Conservation (phyloP, 2,888 invertebrate genomes). For the Leptothorax acervorum region DNA sequence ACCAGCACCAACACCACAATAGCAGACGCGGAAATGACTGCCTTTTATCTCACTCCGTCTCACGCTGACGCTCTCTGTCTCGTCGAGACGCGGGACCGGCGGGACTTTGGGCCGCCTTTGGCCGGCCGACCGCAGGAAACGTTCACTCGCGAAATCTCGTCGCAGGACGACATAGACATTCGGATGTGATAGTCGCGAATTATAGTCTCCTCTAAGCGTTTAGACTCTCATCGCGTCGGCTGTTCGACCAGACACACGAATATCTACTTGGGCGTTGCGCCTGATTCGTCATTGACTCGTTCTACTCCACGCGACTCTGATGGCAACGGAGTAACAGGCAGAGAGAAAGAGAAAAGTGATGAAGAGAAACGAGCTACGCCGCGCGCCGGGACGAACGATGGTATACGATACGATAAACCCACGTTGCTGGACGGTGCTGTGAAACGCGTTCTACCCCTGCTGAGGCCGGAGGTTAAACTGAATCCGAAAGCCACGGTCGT, state of each 20-base stretch:
- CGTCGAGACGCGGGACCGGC: constrained; percentile 26
- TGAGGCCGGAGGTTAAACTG: constrained; percentile 82
- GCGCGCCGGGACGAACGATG: constrained; percentile 2
- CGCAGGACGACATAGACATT: constrained; percentile 5
- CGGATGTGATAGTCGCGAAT: constrained; percentile 4
- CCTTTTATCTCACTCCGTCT: constrained; percentile 45
- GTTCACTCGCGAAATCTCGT: constrained; percentile 32
- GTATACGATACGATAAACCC: constrained; percentile 52
- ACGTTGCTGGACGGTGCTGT: constrained; percentile 71
- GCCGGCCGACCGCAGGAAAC: neutral
- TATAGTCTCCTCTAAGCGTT: constrained; percentile 25
- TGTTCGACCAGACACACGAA: constrained; percentile 27
- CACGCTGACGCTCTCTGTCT: constrained; percentile 34
- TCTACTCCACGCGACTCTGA: constrained; percentile 10
- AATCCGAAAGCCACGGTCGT: constrained; percentile 74
- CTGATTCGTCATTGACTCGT: constrained; percentile 43
- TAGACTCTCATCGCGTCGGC: constrained; percentile 18
- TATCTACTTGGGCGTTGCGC: constrained; percentile 16
- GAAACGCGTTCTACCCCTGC: constrained; percentile 81
- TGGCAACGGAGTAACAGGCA: constrained; percentile 3
- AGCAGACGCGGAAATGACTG: constrained; percentile 29
- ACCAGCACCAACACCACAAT: constrained; percentile 48
- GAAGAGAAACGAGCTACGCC: constrained; percentile 27
- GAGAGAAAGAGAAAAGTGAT: constrained; percentile 14
- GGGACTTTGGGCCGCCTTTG: neutral